Percentiles rank a stretch among this genome's conserved stretches.
phyloP scores from a whole-genome alignment of 2,888 invertebrate species.

The Ashinkailepas kermadecensis region DNA sequence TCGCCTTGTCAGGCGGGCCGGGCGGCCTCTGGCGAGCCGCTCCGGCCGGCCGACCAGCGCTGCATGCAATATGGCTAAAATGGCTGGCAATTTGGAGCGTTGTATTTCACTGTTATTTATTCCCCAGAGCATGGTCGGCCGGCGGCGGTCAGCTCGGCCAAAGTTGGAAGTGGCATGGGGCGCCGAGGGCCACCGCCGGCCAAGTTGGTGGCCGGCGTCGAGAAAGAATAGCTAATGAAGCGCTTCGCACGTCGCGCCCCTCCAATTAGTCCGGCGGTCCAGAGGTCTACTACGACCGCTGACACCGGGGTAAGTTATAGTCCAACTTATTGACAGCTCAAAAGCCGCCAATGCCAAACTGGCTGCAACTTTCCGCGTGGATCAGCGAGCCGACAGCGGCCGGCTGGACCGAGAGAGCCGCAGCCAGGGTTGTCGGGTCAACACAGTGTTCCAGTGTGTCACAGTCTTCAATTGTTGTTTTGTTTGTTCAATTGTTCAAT shows the following conservation, averaged over 20 bases:
- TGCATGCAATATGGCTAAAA: constrained; percentile 7
- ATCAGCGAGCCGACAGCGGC: background rate
- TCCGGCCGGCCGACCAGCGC: background rate
- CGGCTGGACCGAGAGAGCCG: too few relatives aligned
- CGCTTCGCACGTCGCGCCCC: background rate
- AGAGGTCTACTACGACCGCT: background rate
- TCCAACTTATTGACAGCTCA: constrained; percentile 12
- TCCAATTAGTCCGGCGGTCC: background rate
- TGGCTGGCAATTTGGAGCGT: constrained; percentile 6
- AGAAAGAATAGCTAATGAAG: constrained; percentile 11
- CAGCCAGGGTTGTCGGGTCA: too few relatives aligned
- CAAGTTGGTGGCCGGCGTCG: background rate
- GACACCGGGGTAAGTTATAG: background rate
- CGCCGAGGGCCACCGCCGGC: background rate
- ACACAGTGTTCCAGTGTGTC: too few relatives aligned
- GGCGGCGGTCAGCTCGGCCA: background rate
- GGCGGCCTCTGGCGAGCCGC: background rate
- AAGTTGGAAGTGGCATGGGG: background rate
- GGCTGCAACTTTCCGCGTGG: background rate
- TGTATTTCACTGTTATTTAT: constrained; percentile 17
- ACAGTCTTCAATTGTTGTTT: too few relatives aligned
- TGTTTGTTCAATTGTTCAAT: too few relatives aligned
- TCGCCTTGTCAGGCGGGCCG: background rate
- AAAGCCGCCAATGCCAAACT: background rate
- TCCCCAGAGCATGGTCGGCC: background rate